Percentiles rank a stretch among this genome's conserved stretches.
These are phyloP conservation scores for Tiliacea aurago DNA, from an alignment of 2,888 invertebrate genomes.

Conservation along the genomic window DNA sequence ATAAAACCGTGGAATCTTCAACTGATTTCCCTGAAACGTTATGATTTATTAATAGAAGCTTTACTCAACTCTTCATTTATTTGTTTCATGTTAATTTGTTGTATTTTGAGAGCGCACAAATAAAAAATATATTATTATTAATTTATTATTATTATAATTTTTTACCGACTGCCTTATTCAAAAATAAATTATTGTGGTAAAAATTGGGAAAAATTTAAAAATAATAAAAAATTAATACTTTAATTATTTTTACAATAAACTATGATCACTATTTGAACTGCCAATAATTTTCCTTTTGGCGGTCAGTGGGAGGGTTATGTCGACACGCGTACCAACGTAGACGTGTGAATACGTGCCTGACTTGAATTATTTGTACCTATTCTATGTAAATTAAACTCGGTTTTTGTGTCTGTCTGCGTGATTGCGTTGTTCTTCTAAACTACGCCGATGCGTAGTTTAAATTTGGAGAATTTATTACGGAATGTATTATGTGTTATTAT, in stretches of 20 bases:
- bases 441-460: neutral
- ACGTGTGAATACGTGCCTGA: neutral
- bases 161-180: no score
- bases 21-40: slow-evolving; percentile 31
- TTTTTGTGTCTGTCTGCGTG: neutral
- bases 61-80: neutral
- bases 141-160: no score
- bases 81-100: neutral
- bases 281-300: neutral
- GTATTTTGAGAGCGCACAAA: no score
- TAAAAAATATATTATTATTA: no score
- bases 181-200: no score
- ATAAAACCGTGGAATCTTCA: slow-evolving; percentile 39
- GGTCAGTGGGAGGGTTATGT: neutral
- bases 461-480: neutral
- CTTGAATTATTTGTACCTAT: neutral
- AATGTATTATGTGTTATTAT: no score
- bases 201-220: no score
- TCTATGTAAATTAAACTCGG: neutral
- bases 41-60: slow-evolving; percentile 29
- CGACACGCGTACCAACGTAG: neutral
- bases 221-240: no score
- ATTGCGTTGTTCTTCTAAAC: neutral
- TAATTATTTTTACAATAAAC: neutral
- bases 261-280: neutral